phyloP scores from a whole-genome alignment of 2,113 vertebrate genomes.

The Hypanus sabinus region DNA sequence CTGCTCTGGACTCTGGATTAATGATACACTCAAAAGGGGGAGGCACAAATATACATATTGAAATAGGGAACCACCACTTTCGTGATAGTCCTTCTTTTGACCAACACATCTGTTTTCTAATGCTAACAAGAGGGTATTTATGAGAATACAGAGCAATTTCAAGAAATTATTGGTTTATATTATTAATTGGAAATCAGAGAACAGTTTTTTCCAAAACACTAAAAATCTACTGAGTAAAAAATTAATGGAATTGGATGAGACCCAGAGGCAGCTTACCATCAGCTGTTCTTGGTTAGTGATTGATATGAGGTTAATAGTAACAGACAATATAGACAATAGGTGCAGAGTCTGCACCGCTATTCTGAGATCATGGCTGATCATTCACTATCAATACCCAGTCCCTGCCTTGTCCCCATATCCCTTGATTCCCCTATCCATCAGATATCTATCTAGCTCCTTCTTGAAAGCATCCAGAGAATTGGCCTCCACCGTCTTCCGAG shows the following conservation, averaged over 20 bases:
- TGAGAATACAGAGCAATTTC: not conserved
- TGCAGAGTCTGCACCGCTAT: too few relatives aligned
- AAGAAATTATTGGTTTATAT: not conserved
- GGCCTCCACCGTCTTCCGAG: too few relatives aligned
- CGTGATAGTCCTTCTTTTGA: not conserved
- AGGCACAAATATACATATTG: not conserved
- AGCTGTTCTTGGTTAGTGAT: not conserved
- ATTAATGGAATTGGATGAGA: not conserved
- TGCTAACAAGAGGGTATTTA: too few relatives aligned
- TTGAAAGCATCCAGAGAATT: too few relatives aligned
- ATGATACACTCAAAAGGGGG: not conserved
- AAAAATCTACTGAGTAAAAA: not conserved
- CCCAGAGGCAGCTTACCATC: not conserved
- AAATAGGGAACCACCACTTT: not conserved
- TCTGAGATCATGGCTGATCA: too few relatives aligned
- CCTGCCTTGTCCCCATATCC: too few relatives aligned
- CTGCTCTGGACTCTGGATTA: not conserved
- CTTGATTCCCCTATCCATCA: too few relatives aligned
- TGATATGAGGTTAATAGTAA: not conserved
- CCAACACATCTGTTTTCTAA: not conserved
- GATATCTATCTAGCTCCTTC: too few relatives aligned
- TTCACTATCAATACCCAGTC: too few relatives aligned
- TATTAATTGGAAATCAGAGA: not conserved
- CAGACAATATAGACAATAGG: too few relatives aligned
- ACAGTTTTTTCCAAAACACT: not conserved